Evolutionary conservation across 2,797 vertebrate species (phyloP).

Genomic region (Anas capensis): DNA sequence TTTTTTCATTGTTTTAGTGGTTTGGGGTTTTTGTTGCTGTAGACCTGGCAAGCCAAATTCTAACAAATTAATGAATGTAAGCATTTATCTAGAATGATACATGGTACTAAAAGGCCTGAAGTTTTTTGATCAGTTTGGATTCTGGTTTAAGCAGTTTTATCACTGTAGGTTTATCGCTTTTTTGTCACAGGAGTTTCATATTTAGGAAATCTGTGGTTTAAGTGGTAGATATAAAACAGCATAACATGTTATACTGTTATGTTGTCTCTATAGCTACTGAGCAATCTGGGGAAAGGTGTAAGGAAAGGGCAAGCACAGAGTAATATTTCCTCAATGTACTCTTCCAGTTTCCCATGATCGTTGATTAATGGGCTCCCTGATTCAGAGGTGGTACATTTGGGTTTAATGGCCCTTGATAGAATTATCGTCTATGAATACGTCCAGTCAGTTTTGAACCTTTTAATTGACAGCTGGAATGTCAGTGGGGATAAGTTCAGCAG

Average conservation of each 20-base stretch:
- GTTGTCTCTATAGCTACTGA: neutral
- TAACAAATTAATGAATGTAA: neutral
- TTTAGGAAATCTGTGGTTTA: neutral
- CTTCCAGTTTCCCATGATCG: neutral
- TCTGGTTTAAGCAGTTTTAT: neutral
- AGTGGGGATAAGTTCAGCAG: slow-evolving; percentile 14
- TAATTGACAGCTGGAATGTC: neutral
- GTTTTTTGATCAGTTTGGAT: neutral
- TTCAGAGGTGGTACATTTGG: neutral
- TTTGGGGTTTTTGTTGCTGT: neutral
- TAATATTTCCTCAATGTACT: slow-evolving; percentile 13
- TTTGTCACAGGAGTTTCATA: neutral
- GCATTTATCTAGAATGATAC: neutral
- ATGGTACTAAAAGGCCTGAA: neutral
- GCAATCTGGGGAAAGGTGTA: neutral
- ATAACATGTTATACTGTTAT: neutral
- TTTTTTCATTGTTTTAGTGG: neutral
- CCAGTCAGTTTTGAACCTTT: slow-evolving; percentile 5
- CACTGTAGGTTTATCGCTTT: neutral
- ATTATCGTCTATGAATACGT: neutral
- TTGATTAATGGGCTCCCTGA: slow-evolving; percentile 32
- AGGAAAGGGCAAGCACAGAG: slow-evolving; percentile 28
- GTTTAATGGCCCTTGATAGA: slow-evolving; percentile 53
- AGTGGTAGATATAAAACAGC: neutral
- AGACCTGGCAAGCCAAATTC: neutral